These are phyloP conservation scores for Ciona savignyi DNA, from an alignment of 23 tunicate species.

Conservation along the genomic window DNA sequence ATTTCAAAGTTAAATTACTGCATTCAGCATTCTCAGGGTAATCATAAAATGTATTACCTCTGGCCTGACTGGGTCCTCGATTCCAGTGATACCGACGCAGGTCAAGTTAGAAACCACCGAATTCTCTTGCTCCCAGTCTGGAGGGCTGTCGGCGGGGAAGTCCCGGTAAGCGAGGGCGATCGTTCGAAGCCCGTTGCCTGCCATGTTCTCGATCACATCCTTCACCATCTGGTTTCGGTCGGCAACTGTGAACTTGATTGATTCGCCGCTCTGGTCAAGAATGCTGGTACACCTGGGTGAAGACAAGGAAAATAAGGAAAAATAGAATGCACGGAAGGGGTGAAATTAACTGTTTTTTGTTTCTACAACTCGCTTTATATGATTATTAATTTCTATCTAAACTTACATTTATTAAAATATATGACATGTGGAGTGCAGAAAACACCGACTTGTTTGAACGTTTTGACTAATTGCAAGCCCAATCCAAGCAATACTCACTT, in stretches of 20 bases:
- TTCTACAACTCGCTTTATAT: no score
- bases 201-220: constrained; percentile 77
- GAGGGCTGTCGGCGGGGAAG: constrained; percentile 50
- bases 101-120: constrained; percentile 69
- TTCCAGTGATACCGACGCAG: constrained; percentile 86
- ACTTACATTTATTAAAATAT: no score
- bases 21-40: no score
- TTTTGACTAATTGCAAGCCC: no score
- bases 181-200: constrained; percentile 90
- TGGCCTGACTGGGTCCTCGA: constrained; percentile 97
- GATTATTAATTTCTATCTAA: no score
- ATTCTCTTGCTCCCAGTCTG: constrained; percentile 97
- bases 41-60: constrained; percentile 73
- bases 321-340: no score
- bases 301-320: no score
- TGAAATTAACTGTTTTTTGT: no score
- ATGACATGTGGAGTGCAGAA: background rate
- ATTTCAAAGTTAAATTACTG: no score
- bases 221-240: constrained; percentile 67
- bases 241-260: constrained; percentile 37
- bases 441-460: background rate
- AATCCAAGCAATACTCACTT: constrained; percentile 62
- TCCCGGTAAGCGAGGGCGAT: constrained; percentile 93
- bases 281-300: constrained; percentile 71
- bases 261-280: constrained; percentile 50